Evolutionary conservation across 1,140 invertebrate genomes (phyloP), one percentile per base, ranked within the genome.

Genomic region (Heliconius nattereri): DNA sequence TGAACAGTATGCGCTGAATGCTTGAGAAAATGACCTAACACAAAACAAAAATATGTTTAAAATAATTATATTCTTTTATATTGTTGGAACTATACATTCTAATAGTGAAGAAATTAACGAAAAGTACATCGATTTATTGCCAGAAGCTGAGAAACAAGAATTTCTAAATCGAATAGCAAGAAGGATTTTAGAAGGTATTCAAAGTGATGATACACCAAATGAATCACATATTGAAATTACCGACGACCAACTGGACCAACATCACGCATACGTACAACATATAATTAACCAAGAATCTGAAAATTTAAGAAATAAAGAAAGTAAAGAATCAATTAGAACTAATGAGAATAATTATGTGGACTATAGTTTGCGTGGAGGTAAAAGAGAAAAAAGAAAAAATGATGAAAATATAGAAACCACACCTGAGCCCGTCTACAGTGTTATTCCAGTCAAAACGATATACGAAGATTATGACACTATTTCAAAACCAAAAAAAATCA

Each of bases 121-220:
- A 52, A 91, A 89, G 80, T 93, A 89, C 81, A 90, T 93, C n/a
- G 88, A 92, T 83, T 79, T 87, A 26, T 81, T 94, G 52, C 91
- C 89, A 8, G 90, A 89, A 73, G 79, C 86, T 23, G 90, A 91
- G 45, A 92, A 94, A 84, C 74, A 87, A n/a, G 83, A 86, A 7
- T 91, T 92, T 71, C 73, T 92, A 52, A 82, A 91, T 73, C 87
- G 81, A 52, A 85, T 91, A 73, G 90, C 87, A 13, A 89, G 86
- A 83, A 85, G 89, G 60, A 91, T 92, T 81, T 54, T 90, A 57
- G 86, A 86, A 75, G 89, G 89, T 54, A 85, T 91, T n/a, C 78
- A 88, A 23, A 81, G 78, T 37, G 80, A 81, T 75, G 79, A 86
- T n/a, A 66, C 74, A 37, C 78, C 83, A 8, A 76, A 83, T 45